phyloP scores from a whole-genome alignment of 2,888 invertebrate species.

The Platycheirus albimanus region DNA sequence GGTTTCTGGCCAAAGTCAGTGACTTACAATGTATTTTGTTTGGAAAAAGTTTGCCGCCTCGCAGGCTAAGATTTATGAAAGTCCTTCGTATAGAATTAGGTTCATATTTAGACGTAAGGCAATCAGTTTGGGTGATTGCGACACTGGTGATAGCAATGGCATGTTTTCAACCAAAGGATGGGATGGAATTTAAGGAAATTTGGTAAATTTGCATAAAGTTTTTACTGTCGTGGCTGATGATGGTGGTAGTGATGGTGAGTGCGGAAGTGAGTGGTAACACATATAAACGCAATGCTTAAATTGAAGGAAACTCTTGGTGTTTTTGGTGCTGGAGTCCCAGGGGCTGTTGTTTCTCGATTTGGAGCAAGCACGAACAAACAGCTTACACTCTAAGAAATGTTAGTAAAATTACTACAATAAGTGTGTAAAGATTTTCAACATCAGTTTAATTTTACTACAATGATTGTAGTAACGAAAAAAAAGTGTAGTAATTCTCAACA shows the following conservation, averaged over 20 bases:
- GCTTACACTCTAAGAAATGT: too few relatives aligned
- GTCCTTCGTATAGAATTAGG: constrained; percentile 45
- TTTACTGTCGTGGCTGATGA: constrained; percentile 6
- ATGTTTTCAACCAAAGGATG: too few relatives aligned
- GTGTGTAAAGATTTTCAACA: too few relatives aligned
- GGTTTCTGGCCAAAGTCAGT: constrained; percentile 41
- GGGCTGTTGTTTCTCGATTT: constrained; percentile 24
- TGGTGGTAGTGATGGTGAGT: too few relatives aligned
- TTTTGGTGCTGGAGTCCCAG: neutral
- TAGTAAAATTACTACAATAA: too few relatives aligned
- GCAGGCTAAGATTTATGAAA: constrained; percentile 55
- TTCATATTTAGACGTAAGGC: constrained; percentile 39
- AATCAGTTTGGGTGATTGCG: constrained; percentile 8
- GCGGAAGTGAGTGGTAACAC: too few relatives aligned
- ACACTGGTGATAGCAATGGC: too few relatives aligned
- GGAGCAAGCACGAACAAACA: neutral
- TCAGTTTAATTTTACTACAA: too few relatives aligned
- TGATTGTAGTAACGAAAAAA: too few relatives aligned
- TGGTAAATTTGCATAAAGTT: constrained; percentile 58
- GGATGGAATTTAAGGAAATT: constrained; percentile 6
- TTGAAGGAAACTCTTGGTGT: neutral
- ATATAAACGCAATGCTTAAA: constrained; percentile 25
- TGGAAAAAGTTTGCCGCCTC: constrained; percentile 56
- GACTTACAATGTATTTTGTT: constrained; percentile 57
- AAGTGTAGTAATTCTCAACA: too few relatives aligned